Conservation (phyloP, 2,113 vertebrate genomes). For the Silurus asotus region DNA sequence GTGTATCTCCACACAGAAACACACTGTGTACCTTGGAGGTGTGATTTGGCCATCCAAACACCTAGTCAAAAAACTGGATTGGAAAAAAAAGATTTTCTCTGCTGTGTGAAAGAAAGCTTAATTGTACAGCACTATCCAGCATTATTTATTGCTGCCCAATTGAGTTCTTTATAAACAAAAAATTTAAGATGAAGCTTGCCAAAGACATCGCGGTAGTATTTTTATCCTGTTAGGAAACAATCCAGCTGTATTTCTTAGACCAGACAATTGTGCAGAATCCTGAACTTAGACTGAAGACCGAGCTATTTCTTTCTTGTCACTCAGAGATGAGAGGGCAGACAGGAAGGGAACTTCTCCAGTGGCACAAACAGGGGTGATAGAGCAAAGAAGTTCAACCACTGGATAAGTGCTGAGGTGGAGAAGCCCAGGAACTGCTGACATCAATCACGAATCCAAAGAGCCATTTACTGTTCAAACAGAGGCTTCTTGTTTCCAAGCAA, state of each 20-base stretch:
- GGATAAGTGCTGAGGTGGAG: constrained; percentile 14
- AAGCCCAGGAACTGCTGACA: constrained; percentile 24
- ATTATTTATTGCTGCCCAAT: background rate
- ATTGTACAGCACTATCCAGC: background rate
- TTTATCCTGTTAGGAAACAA: background rate
- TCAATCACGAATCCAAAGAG: constrained; percentile 31
- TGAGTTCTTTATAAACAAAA: constrained; percentile 1
- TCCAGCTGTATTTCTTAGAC: background rate
- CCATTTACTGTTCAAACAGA: constrained; percentile 19
- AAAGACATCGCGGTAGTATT: background rate
- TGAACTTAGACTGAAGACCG: background rate
- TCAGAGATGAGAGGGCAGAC: background rate
- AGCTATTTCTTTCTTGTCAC: background rate
- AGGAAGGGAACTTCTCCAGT: constrained; percentile 19
- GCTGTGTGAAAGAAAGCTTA: background rate
- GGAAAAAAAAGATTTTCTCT: background rate
- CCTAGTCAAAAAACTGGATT: background rate
- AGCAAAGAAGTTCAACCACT: constrained; percentile 5
- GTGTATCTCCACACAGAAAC: background rate
- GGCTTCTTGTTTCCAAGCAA: constrained; percentile 1
- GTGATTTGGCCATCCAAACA: background rate
- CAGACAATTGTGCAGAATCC: background rate
- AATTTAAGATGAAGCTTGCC: background rate
- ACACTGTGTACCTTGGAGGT: background rate
- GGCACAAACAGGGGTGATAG: constrained; percentile 3